Evolutionary conservation across 2,113 vertebrate genomes (phyloP), one percentile per base, ranked within the genome.

Genomic region (Ptychochromis oligacanthus): DNA sequence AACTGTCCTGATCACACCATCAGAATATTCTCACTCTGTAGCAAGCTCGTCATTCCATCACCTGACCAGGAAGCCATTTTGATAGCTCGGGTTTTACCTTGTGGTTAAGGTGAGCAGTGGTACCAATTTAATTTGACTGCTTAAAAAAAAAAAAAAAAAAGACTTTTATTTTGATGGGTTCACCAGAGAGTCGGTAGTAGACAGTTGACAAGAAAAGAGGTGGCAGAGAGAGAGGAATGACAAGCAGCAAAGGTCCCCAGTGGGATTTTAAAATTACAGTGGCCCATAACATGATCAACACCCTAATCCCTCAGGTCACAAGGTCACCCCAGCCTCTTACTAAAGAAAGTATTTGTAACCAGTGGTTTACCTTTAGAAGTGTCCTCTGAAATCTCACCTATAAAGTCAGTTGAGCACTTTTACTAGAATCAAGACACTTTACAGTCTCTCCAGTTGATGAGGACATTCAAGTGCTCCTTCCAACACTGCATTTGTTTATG

Each of bases 31-130:
- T 31, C 38, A 55, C 43, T 75, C 57, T 20, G 46, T 12, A 62
- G 7, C 4, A 17, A 58, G 78, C 52, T 81, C 59, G 34, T 59
- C 40, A 40, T 7, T 55, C 3, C 14, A 43, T 24, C 38, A 54
- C 13, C 61, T 64, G 43, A 83, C 7, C 26, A 60, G 9, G 55
- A 57, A 3, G 31, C 56, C 57, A 80, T 82, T 87, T 82, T 60
- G 20, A 77, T n/a, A 12, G 3, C 52, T 40, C 65, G 55, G 13
- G 28, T 28, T 79, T 75, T 38, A 54, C 75, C 60, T 56, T 64
- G 54, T 56, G 10, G 17, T 54, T 75, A n/a, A 79, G 26, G 5
- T 75, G 57, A 86, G 56, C 43, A 62, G 36, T 5, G 22, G 38
- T 22, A 49, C 17, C 57, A 26, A 17, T 14, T 40, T 52, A 1